Evolutionary conservation across 1,140 invertebrate species (phyloP).

Genomic region (Varroa destructor): DNA sequence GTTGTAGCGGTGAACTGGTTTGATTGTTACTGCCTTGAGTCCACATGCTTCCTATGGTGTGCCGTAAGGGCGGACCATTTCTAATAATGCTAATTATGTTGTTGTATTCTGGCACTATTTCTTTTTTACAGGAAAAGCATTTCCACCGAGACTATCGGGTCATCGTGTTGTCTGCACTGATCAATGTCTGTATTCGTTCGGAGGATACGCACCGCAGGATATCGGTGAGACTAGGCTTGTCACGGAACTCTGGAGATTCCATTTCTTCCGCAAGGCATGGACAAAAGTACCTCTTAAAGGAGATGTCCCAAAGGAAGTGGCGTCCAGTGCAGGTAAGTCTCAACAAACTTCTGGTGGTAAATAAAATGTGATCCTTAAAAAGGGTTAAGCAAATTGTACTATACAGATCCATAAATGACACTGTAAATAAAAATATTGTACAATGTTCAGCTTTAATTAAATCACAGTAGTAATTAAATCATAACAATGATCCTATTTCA

Average conservation of each 20-base stretch:
- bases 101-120: not conserved
- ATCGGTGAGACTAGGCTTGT: not conserved
- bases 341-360: not conserved
- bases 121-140: not conserved
- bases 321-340: constrained; percentile 9
- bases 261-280: constrained; percentile 6
- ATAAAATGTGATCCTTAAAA: too few relatives aligned
- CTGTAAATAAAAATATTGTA: too few relatives aligned
- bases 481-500: too few relatives aligned
- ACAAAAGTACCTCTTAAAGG: constrained; percentile 15
- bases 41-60: too few relatives aligned
- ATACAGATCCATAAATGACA: too few relatives aligned
- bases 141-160: constrained; percentile 5
- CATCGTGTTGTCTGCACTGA: constrained; percentile 6
- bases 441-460: too few relatives aligned
- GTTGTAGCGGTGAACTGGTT: too few relatives aligned
- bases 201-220: constrained; percentile 6
- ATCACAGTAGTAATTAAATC: too few relatives aligned
- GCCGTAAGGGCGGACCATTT: too few relatives aligned
- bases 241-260: constrained; percentile 18
- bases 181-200: constrained; percentile 8
- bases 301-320: not conserved
- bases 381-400: too few relatives aligned
- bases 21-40: too few relatives aligned
- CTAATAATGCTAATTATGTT: too few relatives aligned